These are phyloP conservation scores for Clarias fuscus DNA, from an alignment of 2,797 vertebrate species.

Conservation along the genomic window DNA sequence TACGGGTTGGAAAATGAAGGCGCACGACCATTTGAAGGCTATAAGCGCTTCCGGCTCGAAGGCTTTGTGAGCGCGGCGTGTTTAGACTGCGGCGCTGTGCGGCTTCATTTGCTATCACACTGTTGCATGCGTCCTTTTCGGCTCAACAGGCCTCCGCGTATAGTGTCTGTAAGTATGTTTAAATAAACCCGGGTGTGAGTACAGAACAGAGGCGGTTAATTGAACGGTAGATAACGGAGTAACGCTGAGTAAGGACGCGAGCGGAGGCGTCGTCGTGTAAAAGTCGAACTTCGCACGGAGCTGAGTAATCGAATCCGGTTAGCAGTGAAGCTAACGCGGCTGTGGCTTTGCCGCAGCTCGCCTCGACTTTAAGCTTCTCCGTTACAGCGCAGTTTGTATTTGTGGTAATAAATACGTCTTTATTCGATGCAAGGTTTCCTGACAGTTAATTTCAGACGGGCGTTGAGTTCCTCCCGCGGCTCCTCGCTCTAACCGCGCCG, in stretches of 20 bases:
- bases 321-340: background rate
- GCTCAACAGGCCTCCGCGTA: constrained; percentile 40
- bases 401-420: background rate
- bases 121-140: constrained; percentile 29
- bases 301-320: constrained; percentile 4
- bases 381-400: background rate
- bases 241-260: background rate
- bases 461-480: background rate
- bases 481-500: background rate
- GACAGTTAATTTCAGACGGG: too few species aligned
- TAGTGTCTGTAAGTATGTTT: constrained; percentile 46
- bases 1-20: constrained; percentile 13
- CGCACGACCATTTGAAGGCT: background rate
- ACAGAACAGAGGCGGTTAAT: background rate
- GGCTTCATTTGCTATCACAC: constrained; percentile 9
- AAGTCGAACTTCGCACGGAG: background rate
- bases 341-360: background rate
- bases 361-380: background rate
- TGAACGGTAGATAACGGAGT: background rate
- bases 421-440: background rate
- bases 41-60: constrained; percentile 24
- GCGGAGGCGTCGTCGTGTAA: background rate
- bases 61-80: constrained; percentile 11
- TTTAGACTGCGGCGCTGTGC: constrained; percentile 18
- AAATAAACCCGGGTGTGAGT: background rate